Evolutionary conservation across 2,113 vertebrate genomes (phyloP), one percentile per base, ranked within the genome.

Genomic region (Tapirus terrestris): DNA sequence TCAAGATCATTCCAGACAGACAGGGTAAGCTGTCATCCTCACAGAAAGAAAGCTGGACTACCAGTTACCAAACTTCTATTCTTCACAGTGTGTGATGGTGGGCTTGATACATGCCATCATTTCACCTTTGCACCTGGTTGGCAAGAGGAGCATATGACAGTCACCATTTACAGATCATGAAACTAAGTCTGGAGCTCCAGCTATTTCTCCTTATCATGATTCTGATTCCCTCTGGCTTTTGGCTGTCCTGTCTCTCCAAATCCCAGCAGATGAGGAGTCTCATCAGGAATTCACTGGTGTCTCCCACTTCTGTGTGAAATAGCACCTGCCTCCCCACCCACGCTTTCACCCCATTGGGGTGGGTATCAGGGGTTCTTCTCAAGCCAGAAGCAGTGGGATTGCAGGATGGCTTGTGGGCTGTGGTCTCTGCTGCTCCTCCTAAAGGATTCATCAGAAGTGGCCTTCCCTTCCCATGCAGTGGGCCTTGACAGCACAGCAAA

Each of bases 291-390:
- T 85, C 53, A 20, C 7, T 43, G 51, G 48, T 27, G 39, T 53
- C 72, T 95, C 45, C 27, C 9, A 10, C 48, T 51, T 56, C 2
- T 6, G 6, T 11, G 33, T 21, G 13, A 43, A 23, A 36, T 0
- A 36, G 33, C 9, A 16, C 53, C 68, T 88, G 33, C 9, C 5
- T 67, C 31, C 29, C n/a, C 4, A 58, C 39, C 27, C 4, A 29
- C 0, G 3, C 20, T 25, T 48, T 60, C 39, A 12, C 9, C 12
- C 0, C 18, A 6, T 9, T 2, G 3, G 20, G 9, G 1, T n/a
- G 36, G 36, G 33, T 72, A 3, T 11, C 21, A 43, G 60, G 48
- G 7, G 0, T 29, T 45, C 14, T 31, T 94, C 53, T 77, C 45
- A 45, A 70, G 3, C 21, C 60, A 43, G 36, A 86, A 93, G 43